These are phyloP conservation scores for Anthophora plumipes DNA, from an alignment of 2,888 invertebrate genomes.

Conservation along the genomic window DNA sequence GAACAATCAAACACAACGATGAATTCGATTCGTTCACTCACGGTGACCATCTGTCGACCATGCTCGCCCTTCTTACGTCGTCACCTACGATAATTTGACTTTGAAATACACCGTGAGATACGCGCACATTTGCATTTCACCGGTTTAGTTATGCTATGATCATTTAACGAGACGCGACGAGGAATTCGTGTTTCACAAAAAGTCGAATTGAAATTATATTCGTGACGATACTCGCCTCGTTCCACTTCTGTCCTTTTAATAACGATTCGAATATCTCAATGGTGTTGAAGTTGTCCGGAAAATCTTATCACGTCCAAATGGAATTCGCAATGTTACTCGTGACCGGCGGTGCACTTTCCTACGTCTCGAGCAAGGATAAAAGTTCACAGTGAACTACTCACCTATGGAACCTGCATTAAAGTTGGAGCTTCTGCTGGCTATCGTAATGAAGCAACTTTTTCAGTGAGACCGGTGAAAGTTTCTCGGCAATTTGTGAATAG, in stretches of 20 bases:
- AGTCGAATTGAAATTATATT: slow-evolving; percentile 63
- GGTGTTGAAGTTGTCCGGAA: slow-evolving; percentile 8
- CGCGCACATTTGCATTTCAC: slow-evolving; percentile 70
- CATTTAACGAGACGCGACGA: slow-evolving; percentile 56
- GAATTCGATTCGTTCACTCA: slow-evolving; percentile 34
- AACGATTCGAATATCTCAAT: slow-evolving; percentile 32
- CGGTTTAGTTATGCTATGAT: slow-evolving; percentile 57
- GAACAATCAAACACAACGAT: slow-evolving; percentile 29
- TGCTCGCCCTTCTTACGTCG: slow-evolving; percentile 48
- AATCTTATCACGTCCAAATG: background rate
- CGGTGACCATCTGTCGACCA: slow-evolving; percentile 68
- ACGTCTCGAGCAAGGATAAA: background rate
- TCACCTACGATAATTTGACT: slow-evolving; percentile 74
- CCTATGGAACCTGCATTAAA: background rate
- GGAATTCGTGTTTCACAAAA: slow-evolving; percentile 53
- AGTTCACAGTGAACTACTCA: background rate
- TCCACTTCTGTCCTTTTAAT: slow-evolving; percentile 30
- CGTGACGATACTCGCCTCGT: slow-evolving; percentile 7
- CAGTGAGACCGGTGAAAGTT: background rate
- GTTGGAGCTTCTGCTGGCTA: slow-evolving; percentile 2
- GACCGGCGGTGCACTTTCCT: background rate
- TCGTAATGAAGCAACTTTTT: slow-evolving; percentile 13
- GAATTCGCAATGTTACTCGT: slow-evolving; percentile 14
- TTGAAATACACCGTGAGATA: slow-evolving; percentile 60
- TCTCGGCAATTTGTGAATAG: background rate